phyloP scores from a whole-genome alignment of 2,113 vertebrate genomes.

The Larimichthys polyactis region DNA sequence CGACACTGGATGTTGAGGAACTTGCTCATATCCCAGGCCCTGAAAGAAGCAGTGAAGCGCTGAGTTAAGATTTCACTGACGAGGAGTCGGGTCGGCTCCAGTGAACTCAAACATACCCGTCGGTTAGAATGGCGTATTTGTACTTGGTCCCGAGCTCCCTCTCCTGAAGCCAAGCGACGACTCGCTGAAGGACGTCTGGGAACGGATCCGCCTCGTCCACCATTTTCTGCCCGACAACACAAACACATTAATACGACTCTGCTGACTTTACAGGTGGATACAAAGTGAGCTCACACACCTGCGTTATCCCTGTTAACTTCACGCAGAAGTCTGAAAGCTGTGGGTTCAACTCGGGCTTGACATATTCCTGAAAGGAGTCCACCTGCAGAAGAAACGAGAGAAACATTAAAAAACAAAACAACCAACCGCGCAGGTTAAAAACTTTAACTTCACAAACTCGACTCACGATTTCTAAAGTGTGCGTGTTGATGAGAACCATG shows the following conservation, averaged over 20 bases:
- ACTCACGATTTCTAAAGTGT: constrained; percentile 95
- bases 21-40: constrained; percentile 99
- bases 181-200: constrained; percentile 88
- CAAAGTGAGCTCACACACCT: constrained; percentile 82
- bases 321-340: constrained; percentile 95
- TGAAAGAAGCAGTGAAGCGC: too few relatives aligned
- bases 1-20: constrained; percentile 96
- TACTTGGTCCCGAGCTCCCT: constrained; percentile 95
- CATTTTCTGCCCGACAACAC: constrained; percentile 82
- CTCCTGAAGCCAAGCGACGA: constrained; percentile 91
- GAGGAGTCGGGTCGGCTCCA: too few relatives aligned
- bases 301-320: constrained; percentile 94
- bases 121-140: constrained; percentile 94
- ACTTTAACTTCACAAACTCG: neutral
- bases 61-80: neutral
- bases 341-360: constrained; percentile 91
- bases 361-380: constrained; percentile 94
- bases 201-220: constrained; percentile 93
- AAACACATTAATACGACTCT: neutral
- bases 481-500: constrained; percentile 92
- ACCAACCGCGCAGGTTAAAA: too few relatives aligned
- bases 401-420: neutral
- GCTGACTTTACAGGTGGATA: neutral
- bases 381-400: constrained; percentile 81
- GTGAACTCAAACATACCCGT: constrained; percentile 86